Percentiles rank a stretch among this genome's conserved stretches.
phyloP scores from a whole-genome alignment of 2,797 vertebrate genomes.

The Sebastes paucispinis region DNA sequence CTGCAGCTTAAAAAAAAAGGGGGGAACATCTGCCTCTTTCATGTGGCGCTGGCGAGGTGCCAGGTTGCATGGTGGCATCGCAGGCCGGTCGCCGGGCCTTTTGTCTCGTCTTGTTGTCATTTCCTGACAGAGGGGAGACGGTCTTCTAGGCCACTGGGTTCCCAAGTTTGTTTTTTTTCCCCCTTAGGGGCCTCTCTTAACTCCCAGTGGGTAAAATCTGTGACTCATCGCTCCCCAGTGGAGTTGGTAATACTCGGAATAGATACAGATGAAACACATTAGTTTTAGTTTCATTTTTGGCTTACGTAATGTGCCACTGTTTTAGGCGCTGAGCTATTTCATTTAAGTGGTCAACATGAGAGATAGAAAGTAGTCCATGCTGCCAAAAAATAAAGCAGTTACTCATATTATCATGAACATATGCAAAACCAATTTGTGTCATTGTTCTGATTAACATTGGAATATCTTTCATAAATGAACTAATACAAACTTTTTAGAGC shows the following conservation, averaged over 20 bases:
- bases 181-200: constrained; percentile 22
- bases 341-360: constrained; percentile 19
- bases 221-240: constrained; percentile 35
- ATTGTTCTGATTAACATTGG: neutral
- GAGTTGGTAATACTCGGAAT: constrained; percentile 30
- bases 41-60: constrained; percentile 72
- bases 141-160: constrained; percentile 53
- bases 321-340: constrained; percentile 12
- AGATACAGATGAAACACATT: constrained; percentile 20
- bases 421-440: neutral
- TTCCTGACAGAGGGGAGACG: constrained; percentile 55
- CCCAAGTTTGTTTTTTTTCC: neutral
- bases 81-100: constrained; percentile 56
- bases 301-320: neutral
- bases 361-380: neutral
- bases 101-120: constrained; percentile 58
- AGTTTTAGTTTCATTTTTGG: constrained; percentile 7
- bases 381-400: neutral
- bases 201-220: constrained; percentile 48
- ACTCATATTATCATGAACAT: neutral
- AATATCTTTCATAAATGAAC: neutral
- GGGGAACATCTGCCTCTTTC: constrained; percentile 77
- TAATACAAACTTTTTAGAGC: neutral
- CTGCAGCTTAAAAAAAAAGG: constrained; percentile 31
- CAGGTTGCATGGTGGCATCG: constrained; percentile 64